Percentiles rank a stretch among this genome's conserved stretches.
Conservation (phyloP, 2,888 invertebrate genomes). For the Synergus gifuensis region DNA sequence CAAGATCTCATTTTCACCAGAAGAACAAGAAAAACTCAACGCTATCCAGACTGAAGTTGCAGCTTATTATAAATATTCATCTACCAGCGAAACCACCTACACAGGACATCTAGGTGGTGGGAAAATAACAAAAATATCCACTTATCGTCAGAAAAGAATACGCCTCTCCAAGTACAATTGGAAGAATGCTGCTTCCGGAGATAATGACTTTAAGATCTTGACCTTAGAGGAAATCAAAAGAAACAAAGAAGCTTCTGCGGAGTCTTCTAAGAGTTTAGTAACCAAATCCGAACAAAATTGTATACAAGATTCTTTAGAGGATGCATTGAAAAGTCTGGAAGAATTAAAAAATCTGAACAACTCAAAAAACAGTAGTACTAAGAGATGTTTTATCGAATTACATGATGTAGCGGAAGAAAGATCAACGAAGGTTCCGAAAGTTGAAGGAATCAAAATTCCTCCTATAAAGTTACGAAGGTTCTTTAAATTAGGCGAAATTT, state of each 20-base stretch:
- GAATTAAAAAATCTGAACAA: slow-evolving; percentile 66
- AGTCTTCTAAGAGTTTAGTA: not conserved
- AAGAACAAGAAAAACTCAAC: slow-evolving; percentile 85
- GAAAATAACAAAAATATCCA: slow-evolving; percentile 52
- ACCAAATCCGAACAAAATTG: not conserved
- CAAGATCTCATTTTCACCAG: slow-evolving; percentile 79
- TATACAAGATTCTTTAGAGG: slow-evolving; percentile 52
- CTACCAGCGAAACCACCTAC: slow-evolving; percentile 73
- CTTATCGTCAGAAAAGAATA: slow-evolving; percentile 12
- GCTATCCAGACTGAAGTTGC: slow-evolving; percentile 86
- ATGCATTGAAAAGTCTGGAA: slow-evolving; percentile 75
- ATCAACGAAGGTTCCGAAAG: slow-evolving; percentile 39
- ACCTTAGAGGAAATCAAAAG: slow-evolving; percentile 79
- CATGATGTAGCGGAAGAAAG: slow-evolving; percentile 40
- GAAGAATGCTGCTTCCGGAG: not conserved
- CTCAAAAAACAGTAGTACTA: not conserved
- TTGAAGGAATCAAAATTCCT: slow-evolving; percentile 43
- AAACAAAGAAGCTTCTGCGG: slow-evolving; percentile 55
- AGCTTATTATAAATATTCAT: slow-evolving; percentile 83
- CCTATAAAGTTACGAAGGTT: slow-evolving; percentile 52
- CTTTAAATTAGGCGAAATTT: not conserved
- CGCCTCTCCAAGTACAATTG: not conserved
- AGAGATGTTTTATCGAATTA: not conserved
- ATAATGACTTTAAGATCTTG: slow-evolving; percentile 78
- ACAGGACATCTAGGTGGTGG: slow-evolving; percentile 63